These are phyloP conservation scores for Perognathus longimembris DNA, from an alignment of 2,113 vertebrate species.

Conservation along the genomic window DNA sequence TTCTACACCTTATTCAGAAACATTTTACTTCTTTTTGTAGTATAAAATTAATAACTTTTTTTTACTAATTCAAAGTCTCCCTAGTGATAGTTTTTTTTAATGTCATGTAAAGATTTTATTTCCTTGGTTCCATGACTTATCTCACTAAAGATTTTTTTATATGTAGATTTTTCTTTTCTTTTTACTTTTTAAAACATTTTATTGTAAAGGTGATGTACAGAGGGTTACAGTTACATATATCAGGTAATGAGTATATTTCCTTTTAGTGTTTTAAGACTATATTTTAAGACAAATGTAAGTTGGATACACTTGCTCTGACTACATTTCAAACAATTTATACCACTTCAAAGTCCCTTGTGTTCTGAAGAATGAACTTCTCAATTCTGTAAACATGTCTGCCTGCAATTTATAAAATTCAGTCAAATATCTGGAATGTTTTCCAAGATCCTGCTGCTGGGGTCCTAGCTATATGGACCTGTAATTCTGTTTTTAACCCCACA, in stretches of 20 bases:
- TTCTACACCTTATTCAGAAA: slow-evolving; percentile 22
- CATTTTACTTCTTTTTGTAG: slow-evolving; percentile 16
- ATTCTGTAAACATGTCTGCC: not conserved
- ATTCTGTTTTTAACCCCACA: not conserved
- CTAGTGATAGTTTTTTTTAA: not conserved
- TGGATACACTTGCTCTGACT: not conserved
- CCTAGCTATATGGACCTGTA: not conserved
- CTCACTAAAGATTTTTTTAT: not conserved
- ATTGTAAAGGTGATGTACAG: too few relatives aligned
- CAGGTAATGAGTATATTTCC: too few relatives aligned
- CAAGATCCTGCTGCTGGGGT: not conserved
- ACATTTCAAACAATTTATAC: not conserved
- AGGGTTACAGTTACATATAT: too few relatives aligned
- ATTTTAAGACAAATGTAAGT: slow-evolving; percentile 27
- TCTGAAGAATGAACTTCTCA: not conserved
- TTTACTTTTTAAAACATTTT: too few relatives aligned
- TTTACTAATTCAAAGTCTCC: slow-evolving; percentile 18
- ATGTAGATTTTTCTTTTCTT: too few relatives aligned
- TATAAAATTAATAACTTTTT: slow-evolving; percentile 17
- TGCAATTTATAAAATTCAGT: not conserved
- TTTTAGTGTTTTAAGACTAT: not conserved
- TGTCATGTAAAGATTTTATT: not conserved
- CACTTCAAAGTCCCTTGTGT: not conserved
- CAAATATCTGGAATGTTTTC: not conserved
- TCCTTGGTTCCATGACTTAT: not conserved